Base-by-base conservation (phyloP, 2,888 invertebrate species). In the Melanargia galathea region DNA sequence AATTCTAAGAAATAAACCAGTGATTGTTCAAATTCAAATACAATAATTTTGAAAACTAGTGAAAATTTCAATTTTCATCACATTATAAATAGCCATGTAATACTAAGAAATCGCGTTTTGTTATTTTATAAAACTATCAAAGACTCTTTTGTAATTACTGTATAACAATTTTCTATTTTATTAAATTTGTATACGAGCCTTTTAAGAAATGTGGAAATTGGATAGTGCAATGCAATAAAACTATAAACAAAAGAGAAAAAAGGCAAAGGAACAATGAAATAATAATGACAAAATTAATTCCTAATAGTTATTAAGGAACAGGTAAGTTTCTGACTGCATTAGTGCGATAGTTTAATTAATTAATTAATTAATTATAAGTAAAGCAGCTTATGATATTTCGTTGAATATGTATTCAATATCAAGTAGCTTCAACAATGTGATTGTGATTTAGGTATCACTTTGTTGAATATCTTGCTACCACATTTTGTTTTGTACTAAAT, bases 261-360 rank as follows among this genome's bases (percentile, higher is more conserved):
- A 1, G 20, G 13, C 2, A 54, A 54, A n/a, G 22, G 18, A 51
- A 18, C 33, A 51, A 38, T 38, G 22, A 54, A 54, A 54, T 26
- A n/a, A 26, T 16, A 43, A 62, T 64, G 66, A 62, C 61, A n/a
- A 63, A 60, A 40, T 43, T 54, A 60, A 66, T 62, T 66, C 64
- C 64, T 66, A 66, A 40, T 66, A 62, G 64, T 51, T 64, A 20
- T 62, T 48, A 51, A 54, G 43, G 18, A 54, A 45, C 30, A 57
- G 18, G 26, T 61, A 38, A 35, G 22, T 64, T 59, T 65, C 43
- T 59, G 60, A 60, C 63, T 63, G 66, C 38, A 38, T 66, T 64
- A 65, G 63, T 56, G 45, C 30, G n/a, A 58, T 64, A 59, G 49
- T 24, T 45, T 43, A 49, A 51, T 55, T 48, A n/a, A n/a, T n/a